Conservation (phyloP, 2,888 invertebrate genomes). For the Iphiclides podalirius region DNA sequence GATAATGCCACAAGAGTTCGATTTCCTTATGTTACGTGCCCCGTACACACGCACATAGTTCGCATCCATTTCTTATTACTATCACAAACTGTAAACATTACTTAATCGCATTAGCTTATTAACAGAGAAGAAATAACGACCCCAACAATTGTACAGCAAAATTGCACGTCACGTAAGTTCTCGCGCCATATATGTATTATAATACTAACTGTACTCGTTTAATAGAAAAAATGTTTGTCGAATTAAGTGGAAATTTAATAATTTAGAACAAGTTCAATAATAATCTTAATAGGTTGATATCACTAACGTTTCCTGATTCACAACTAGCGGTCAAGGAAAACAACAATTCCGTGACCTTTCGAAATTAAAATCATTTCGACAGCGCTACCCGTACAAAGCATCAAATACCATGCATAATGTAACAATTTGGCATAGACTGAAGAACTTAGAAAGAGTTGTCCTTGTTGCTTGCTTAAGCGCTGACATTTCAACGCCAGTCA, state of each 20-base stretch:
- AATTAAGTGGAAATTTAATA: constrained; percentile 7
- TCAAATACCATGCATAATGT: constrained; percentile 74
- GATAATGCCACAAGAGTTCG: constrained; percentile 55
- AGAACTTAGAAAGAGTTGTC: constrained; percentile 75
- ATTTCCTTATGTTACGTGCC: constrained; percentile 64
- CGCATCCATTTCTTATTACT: constrained; percentile 38
- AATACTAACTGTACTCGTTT: no score
- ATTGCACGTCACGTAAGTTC: neutral
- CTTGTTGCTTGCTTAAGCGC: constrained; percentile 76
- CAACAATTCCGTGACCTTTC: constrained; percentile 69
- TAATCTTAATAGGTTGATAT: constrained; percentile 37
- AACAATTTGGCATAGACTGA: constrained; percentile 59
- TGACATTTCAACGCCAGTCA: constrained; percentile 74
- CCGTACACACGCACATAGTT: constrained; percentile 37
- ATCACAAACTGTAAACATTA: constrained; percentile 40
- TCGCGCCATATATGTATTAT: no score
- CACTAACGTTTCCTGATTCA: constrained; percentile 50
- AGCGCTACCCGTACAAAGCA: constrained; percentile 57
- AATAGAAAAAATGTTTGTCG: constrained; percentile 12
- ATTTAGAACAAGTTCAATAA: constrained; percentile 32
- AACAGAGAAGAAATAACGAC: constrained; percentile 32
- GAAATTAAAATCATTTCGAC: constrained; percentile 68
- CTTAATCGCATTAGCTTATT: constrained; percentile 35
- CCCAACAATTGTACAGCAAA: neutral
- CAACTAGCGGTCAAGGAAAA: constrained; percentile 65